Base-by-base conservation (phyloP, 2,888 invertebrate genomes). In the Teleiodes luculella region DNA sequence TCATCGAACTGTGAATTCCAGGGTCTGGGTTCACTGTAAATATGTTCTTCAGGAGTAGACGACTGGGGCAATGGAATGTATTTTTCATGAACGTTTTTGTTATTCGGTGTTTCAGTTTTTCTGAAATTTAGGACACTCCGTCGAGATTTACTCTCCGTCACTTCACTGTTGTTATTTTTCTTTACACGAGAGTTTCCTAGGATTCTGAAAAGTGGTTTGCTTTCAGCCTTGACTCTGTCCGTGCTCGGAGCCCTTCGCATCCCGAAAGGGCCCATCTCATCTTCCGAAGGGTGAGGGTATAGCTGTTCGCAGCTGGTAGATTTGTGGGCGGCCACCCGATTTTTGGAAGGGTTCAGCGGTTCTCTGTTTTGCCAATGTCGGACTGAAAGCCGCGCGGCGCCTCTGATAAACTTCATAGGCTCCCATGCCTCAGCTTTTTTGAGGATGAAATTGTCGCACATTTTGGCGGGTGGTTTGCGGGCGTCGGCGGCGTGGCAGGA, bases 401-500 rank as follows among this genome's bases (percentile, higher is more conserved):
- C 90, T 66, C 82, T 83, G 59, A 82, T 86, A 67, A 85, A 88
- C 65, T 85, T 86, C 80, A 87, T 82, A 41, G 84, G 83, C 64
- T 90, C 87, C 83, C 90, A 90, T 53, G 90, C 89, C 57, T 89
- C 88, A 8, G 91, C 86, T 64, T 90, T 91, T 58, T 90, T 80
- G 43, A 92, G 83, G 58, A 92, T 92, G 68, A 91, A 91, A 66
- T 91, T 89, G 66, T 88, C 88, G 60, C 85, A 76, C 83, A 84
- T 85, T 74, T 79, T 84, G 65, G 72, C 72, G 61, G 76, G 86
- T 47, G 83, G 86, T 75, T 84, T 88, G 62, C 86, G 77, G 49
- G 85, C 79, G 64, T 87, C 87, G 13, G 87, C 86, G 60, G 91
- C 90, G 61, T 91, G 91, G 74, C 91, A 93, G 65, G 92, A 92